Evolutionary conservation across 2,888 invertebrate genomes (phyloP).

Genomic region (Anarsia innoxiella): DNA sequence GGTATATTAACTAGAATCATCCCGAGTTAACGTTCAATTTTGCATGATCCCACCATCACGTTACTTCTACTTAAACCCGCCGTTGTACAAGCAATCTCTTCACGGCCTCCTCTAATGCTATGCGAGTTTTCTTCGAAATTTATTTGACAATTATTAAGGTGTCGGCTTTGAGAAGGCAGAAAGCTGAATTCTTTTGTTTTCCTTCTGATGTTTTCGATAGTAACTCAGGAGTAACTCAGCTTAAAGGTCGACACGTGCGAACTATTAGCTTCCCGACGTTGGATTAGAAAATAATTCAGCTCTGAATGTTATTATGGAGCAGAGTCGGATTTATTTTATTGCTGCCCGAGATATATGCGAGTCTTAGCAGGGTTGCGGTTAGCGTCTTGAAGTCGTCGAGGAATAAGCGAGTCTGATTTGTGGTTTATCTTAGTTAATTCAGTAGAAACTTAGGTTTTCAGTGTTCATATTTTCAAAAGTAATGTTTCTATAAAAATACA

Average conservation of each 20-base stretch:
- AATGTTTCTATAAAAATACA: no score
- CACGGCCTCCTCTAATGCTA: no score
- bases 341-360: constrained; percentile 58
- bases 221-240: constrained; percentile 61
- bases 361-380: constrained; percentile 32
- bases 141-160: constrained; percentile 40
- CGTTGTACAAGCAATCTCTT: no score
- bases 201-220: constrained; percentile 69
- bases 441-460: no score
- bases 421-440: no score
- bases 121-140: constrained; percentile 58
- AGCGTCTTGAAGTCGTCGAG: background rate
- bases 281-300: constrained; percentile 75
- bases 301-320: constrained; percentile 71
- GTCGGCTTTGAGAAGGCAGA: constrained; percentile 48
- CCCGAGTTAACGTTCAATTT: no score
- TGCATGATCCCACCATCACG: no score
- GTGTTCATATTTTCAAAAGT: no score
- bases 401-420: no score
- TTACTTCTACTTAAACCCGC: no score
- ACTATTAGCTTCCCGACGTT: constrained; percentile 68
- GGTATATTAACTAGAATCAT: no score
- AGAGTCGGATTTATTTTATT: constrained; percentile 71
- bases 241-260: constrained; percentile 66
- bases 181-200: constrained; percentile 71